Base-by-base conservation (phyloP, 2,888 invertebrate species). In the Malacosoma neustria region DNA sequence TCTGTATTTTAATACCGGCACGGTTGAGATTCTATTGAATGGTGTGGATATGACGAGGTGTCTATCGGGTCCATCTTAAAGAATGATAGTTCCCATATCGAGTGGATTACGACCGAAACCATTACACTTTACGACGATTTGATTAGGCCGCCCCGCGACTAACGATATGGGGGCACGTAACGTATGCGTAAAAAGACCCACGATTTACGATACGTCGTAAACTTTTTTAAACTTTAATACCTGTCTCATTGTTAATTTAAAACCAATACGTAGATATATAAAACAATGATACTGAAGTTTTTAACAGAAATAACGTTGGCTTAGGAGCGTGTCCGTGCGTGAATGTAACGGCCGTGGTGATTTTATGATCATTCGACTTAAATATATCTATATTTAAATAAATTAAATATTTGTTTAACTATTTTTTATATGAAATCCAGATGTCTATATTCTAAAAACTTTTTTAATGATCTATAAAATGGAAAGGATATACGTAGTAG, bases 51-150 rank as follows among this genome's bases (percentile, higher is more conserved):
- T 38, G 51, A 58, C 54, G 54, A 54, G 49, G 60, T 61, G 57
- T 57, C 47, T 57, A 68, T 66, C 66, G 60, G 58, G 47, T 45
- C 59, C 63, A 76, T 76, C 69, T 70, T 55, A 55, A 46, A 59
- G 61, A 62, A 69, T 60, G 60, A 61, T 54, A 65, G 72, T 84
- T 81, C 82, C 82, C 82, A 81, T 80, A 81, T 77, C 80, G 71
- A 60, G 63, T 61, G 60, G 69, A 76, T 76, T 75, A 72, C 73
- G 64, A 70, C 61, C 65, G 61, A 62, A 61, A 64, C 73, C 63
- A 79, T 81, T 73, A 80, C 64, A 57, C 57, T 82, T 82, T 79
- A 80, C 72, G 73, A 74, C 64, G 56, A 57, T 84, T 74, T 73
- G 80, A 82, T 81, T 80, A 72, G 72, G 60, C 63, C 67, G 66